Percentiles rank a stretch among this genome's conserved stretches.
Conservation (phyloP, 2,113 vertebrate species). For the Ceyx melanurus region DNA sequence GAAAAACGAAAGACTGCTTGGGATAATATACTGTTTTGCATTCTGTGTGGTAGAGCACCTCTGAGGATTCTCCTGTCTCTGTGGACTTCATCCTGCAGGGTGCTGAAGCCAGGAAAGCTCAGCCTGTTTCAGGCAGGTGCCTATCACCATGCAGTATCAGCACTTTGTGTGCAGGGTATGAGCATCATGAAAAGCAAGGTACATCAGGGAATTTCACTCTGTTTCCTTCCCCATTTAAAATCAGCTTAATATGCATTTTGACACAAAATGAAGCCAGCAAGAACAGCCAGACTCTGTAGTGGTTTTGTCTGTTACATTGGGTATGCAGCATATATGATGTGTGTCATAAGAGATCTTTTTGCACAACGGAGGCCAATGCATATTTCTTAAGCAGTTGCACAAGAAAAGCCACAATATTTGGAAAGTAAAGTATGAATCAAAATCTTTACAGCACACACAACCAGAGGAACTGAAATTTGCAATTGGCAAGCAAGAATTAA, state of each 20-base stretch:
- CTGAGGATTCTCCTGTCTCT: neutral
- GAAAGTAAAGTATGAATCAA: slow-evolving; percentile 66
- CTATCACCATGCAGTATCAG: neutral
- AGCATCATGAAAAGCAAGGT: neutral
- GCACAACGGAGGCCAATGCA: neutral
- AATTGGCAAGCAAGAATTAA: slow-evolving; percentile 37
- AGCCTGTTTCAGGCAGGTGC: neutral
- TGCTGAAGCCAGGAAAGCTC: neutral
- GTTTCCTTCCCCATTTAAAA: neutral
- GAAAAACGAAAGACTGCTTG: neutral
- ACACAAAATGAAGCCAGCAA: neutral
- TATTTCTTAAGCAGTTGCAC: slow-evolving; percentile 54
- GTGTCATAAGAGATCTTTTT: neutral
- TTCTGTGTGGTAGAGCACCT: neutral
- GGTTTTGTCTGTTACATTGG: neutral
- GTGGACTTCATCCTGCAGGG: neutral
- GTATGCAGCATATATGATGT: neutral
- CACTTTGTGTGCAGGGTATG: neutral
- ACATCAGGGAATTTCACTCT: neutral
- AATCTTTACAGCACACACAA: slow-evolving; percentile 15
- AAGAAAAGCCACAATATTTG: slow-evolving; percentile 56
- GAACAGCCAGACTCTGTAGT: neutral
- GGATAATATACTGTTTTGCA: neutral
- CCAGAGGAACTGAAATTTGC: slow-evolving; percentile 71
- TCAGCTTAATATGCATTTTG: neutral